Base-by-base conservation (phyloP, 2,797 vertebrate species). In the Alauda arvensis region DNA sequence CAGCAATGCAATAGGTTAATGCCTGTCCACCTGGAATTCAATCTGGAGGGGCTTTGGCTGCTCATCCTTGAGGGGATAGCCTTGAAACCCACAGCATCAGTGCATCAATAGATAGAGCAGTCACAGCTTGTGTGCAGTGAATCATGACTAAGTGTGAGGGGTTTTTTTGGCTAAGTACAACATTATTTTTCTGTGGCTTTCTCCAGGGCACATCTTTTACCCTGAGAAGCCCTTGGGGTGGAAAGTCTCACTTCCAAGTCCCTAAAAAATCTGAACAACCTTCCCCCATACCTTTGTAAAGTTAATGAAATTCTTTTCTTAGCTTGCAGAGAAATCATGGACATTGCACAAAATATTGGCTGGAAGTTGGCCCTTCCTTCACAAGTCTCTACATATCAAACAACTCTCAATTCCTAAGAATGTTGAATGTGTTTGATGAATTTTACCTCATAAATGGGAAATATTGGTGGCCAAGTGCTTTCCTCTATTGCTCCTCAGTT, bases 191-290 rank as follows among this genome's bases (percentile, higher is more conserved):
- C 56, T 78, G 45, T 60, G 63, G 53, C n/a, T 81, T 89, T 84
- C n/a, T 89, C 6, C 17, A 37, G 0, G 23, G 33, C 5, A 5
- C 1, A 1, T 13, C 45, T 63, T 63, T 4, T 66, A 28, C 40
- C 33, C 48, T 62, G n/a, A 70, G 65, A 74, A 77, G 15, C 33
- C 13, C 43, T 79, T 16, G 15, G 42, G 4, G 17, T 72, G 8
- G 6, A 65, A 68, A 29, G 10, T 60, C 31, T 92, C 26, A 68
- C 31, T 83, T 83, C 34, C 34, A 78, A 34, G 8, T 48, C 9
- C 65, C 52, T 72, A 24, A 88, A 90, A 46, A 43, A 49, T 18
- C 10, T 23, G 42, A 69, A 49, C 20, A 39, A 60, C 60, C 29
- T 33, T 49, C 6, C 16, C 3, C 10, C 20, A 21, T 4, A 2